A percentile compares a stretch with the other conserved stretches of the same genome.
Conservation (phyloP, 1,140 invertebrate genomes). For the Hermatobates lingyangjiaoensis region DNA sequence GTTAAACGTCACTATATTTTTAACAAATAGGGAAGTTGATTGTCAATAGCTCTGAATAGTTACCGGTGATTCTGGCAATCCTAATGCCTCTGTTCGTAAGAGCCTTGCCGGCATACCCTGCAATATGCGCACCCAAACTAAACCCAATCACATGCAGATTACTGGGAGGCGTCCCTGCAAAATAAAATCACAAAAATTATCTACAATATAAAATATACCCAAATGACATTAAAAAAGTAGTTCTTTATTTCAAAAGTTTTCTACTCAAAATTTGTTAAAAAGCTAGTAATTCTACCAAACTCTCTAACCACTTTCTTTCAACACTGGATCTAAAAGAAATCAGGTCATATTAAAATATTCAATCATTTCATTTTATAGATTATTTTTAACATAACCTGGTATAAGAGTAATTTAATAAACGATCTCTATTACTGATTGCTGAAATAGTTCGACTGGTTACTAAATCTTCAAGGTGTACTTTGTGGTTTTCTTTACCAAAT, state of each 20-base stretch:
- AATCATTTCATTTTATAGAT: too few species aligned
- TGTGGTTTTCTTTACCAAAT: slow-evolving; percentile 12
- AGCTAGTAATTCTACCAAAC: too few species aligned
- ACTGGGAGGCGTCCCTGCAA: slow-evolving; percentile 21
- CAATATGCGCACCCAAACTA: slow-evolving; percentile 56
- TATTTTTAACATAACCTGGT: too few species aligned
- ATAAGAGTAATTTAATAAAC: too few species aligned
- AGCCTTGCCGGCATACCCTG: slow-evolving; percentile 47
- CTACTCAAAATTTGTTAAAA: too few species aligned
- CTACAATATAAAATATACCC: too few species aligned
- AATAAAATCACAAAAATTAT: slow-evolving; percentile 11
- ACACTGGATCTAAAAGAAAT: too few species aligned
- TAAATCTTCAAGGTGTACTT: background rate
- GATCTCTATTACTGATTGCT: background rate
- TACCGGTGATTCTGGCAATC: slow-evolving; percentile 46
- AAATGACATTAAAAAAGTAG: too few species aligned
- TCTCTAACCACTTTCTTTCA: too few species aligned
- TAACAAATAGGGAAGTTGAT: background rate
- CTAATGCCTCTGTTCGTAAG: slow-evolving; percentile 29
- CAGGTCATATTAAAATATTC: too few species aligned
- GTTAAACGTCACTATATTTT: background rate
- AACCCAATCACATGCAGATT: slow-evolving; percentile 54
- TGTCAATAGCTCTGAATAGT: background rate
- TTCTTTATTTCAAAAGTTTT: too few species aligned
- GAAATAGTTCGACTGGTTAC: background rate